These are phyloP conservation scores for Dendrophyllia cribrosa DNA, from an alignment of 64 coral and sea anemone species.

Conservation along the genomic window DNA sequence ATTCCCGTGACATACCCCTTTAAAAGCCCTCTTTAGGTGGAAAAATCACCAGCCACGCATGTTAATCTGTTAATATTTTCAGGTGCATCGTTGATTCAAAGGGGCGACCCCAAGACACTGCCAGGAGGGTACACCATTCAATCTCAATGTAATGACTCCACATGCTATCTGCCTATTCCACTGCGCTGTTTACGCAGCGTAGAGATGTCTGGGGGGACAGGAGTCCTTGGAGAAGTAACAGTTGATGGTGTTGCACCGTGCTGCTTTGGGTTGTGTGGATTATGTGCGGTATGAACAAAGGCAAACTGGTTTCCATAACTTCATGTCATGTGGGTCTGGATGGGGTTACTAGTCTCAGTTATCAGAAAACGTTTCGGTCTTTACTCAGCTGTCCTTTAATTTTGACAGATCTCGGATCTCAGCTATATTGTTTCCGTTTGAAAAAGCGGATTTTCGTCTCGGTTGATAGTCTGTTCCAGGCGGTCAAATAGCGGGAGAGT, in stretches of 20 bases:
- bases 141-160: constrained; percentile 58
- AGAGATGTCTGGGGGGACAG: constrained; percentile 74
- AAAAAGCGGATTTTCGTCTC: too few relatives aligned
- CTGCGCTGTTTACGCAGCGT: constrained; percentile 74
- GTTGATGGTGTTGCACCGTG: constrained; percentile 41
- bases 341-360: too few relatives aligned
- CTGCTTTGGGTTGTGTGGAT: constrained; percentile 60
- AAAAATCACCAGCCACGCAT: too few relatives aligned
- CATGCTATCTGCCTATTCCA: constrained; percentile 74
- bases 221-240: constrained; percentile 55
- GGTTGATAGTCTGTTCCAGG: too few relatives aligned
- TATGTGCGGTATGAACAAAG: constrained; percentile 57
- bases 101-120: constrained; percentile 81
- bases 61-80: not conserved
- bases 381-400: too few relatives aligned
- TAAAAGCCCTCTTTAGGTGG: too few relatives aligned
- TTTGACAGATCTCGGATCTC: too few relatives aligned
- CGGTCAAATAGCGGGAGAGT: too few relatives aligned
- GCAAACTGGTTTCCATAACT: not conserved
- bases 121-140: constrained; percentile 74
- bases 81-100: constrained; percentile 57
- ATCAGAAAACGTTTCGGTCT: too few relatives aligned
- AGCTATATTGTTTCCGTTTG: too few relatives aligned
- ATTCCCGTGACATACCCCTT: too few relatives aligned
- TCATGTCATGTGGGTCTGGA: too few relatives aligned